Evolutionary conservation across 2,888 invertebrate species (phyloP).

Genomic region (Scaptomyza tumidula): DNA sequence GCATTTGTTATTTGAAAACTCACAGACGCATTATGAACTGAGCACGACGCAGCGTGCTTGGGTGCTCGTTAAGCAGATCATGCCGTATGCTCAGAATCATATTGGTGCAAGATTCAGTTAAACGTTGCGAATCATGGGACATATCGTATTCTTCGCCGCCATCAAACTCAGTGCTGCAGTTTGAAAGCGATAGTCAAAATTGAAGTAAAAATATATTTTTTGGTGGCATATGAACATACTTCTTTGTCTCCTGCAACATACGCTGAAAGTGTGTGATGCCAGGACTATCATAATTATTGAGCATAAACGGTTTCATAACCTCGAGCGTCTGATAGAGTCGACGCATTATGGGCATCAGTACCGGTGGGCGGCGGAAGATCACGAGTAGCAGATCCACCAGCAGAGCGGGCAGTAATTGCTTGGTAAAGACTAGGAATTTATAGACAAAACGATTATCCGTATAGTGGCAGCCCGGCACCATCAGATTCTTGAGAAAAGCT

Average conservation of each 20-base stretch:
- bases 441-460: conserved; percentile 60
- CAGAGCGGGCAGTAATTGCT: conserved; percentile 72
- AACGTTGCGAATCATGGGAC: background rate
- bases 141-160: conserved; percentile 24
- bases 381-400: conserved; percentile 59
- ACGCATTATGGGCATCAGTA: conserved; percentile 66
- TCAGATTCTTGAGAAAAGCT: conserved; percentile 61
- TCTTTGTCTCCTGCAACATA: conserved; percentile 24
- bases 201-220: background rate
- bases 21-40: conserved; percentile 56
- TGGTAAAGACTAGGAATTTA: conserved; percentile 57
- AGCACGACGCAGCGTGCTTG: conserved; percentile 47
- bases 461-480: conserved; percentile 61
- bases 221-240: conserved; percentile 48
- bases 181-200: background rate
- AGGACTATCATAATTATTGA: conserved; percentile 66
- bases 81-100: conserved; percentile 68
- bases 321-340: conserved; percentile 57
- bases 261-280: conserved; percentile 56
- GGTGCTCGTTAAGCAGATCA: conserved; percentile 67
- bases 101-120: conserved; percentile 13
- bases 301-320: conserved; percentile 74
- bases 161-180: conserved; percentile 70
- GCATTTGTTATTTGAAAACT: conserved; percentile 25
- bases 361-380: conserved; percentile 60